phyloP scores from a whole-genome alignment of 1,140 invertebrate genomes.

The Leptopilina boulardi region DNA sequence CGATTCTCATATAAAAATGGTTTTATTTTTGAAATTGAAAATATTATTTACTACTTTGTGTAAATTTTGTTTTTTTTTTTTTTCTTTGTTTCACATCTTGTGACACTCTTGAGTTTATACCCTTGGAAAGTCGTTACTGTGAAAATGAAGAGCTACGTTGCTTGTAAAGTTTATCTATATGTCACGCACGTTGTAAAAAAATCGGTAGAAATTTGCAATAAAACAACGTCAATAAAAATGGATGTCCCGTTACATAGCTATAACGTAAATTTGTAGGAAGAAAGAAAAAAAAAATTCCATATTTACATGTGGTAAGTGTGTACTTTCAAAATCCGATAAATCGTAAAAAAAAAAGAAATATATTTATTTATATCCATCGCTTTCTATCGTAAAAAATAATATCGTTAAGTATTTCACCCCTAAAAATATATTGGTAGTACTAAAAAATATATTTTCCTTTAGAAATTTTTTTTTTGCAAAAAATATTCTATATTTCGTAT shows the following conservation, averaged over 20 bases:
- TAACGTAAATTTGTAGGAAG: not conserved
- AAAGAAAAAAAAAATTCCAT: not conserved
- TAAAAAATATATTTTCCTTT: not conserved
- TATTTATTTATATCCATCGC: not conserved
- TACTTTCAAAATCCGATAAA: not conserved
- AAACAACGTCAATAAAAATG: not conserved
- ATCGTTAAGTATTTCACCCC: not conserved
- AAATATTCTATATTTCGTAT: no score
- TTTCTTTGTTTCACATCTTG: constrained; percentile 6
- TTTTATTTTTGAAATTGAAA: not conserved
- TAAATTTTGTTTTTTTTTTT: not conserved
- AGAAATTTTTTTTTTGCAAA: not conserved
- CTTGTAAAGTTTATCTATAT: constrained; percentile 4
- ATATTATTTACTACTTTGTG: constrained; percentile 1
- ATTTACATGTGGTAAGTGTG: not conserved
- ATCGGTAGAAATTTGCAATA: constrained; percentile 8
- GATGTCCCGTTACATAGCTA: not conserved
- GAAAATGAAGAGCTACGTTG: constrained; percentile 20
- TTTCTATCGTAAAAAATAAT: not conserved
- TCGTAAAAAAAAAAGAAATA: not conserved
- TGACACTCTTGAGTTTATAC: constrained; percentile 24
- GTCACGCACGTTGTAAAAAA: constrained; percentile 2
- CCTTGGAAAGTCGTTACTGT: constrained; percentile 15
- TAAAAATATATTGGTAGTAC: not conserved
- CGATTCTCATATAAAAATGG: not conserved